phyloP scores from a whole-genome alignment of 1,140 invertebrate species.

The Theocolax elegans region DNA sequence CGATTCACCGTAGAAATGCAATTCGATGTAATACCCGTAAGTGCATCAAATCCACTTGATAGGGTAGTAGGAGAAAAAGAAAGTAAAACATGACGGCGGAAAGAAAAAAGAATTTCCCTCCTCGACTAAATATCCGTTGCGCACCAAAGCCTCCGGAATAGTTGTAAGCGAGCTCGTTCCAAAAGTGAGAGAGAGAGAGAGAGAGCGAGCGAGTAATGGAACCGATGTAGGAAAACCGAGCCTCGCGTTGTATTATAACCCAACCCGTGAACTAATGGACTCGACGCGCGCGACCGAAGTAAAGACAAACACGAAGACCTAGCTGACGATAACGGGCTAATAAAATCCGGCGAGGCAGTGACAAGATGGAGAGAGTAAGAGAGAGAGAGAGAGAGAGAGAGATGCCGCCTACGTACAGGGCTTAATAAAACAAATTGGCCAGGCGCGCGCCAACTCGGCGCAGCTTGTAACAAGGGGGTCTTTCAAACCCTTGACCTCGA shows the following conservation, averaged over 20 bases:
- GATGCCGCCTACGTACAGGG: neutral
- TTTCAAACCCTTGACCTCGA: constrained; percentile 26
- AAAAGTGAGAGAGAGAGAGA: neutral
- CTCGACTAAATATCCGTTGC: too few species aligned
- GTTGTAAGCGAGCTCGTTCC: too few species aligned
- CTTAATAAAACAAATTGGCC: constrained; percentile 53
- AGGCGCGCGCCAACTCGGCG: neutral
- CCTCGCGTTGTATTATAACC: constrained; percentile 1
- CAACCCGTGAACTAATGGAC: constrained; percentile 2
- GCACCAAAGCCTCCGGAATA: too few species aligned
- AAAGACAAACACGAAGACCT: constrained; percentile 6
- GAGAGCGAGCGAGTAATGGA: neutral
- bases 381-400: neutral
- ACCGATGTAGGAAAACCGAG: neutral
- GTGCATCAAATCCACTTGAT: too few species aligned
- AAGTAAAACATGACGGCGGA: too few species aligned
- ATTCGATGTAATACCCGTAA: too few species aligned
- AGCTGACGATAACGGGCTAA: constrained; percentile 54
- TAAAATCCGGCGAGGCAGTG: constrained; percentile 43
- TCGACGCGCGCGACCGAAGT: neutral
- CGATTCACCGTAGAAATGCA: too few species aligned
- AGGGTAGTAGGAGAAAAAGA: too few species aligned
- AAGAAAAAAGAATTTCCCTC: too few species aligned
- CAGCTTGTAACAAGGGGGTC: neutral
- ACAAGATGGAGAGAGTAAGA: neutral